Base-by-base conservation (phyloP, 2,888 invertebrate genomes). In the Drosophila emarginata region DNA sequence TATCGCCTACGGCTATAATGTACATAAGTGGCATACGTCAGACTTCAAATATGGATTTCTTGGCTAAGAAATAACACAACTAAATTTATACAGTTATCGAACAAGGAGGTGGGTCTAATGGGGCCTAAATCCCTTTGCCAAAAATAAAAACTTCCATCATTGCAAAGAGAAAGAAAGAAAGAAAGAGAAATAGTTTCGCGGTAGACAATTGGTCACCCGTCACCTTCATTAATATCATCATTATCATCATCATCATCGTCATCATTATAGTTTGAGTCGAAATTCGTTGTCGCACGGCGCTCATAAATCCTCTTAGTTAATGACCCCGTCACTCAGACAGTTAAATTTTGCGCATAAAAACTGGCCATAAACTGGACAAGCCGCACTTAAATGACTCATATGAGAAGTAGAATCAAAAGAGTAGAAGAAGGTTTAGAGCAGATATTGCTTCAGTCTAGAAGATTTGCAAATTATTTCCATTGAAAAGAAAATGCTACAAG, bases 281-380 rank as follows among this genome's bases (percentile, higher is more conserved):
- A 52, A 14, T 2, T 4, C 37, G 32, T 40, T 26, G 58, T 67
- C 67, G 39, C 71, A 71, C 80, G 78, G 77, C 62, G 76, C 80
- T 82, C 86, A 88, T 82, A 88, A 82, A 82, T 82, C 88, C 87
- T 86, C 80, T 76, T 88, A 82, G 82, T 82, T 82, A 82, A 82
- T 82, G 82, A 82, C 82, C 82, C 78, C 88, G 87, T 88, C 88
- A 86, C 61, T 73, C 80, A 79, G 82, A 76, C 86, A 71, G 86
- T 85, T 87, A 84, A 87, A 80, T 81, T 81, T 70, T 70, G 72
- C 79, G 67, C 69, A 79, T 86, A 81, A 85, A 57, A 82, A 79
- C 75, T 73, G 56, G 77, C 75, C 57, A 70, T 77, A 83, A 76
- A 86, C 83, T 72, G 68, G 67, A 60, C 73, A 28, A 61, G 40